Percentiles rank a stretch among this genome's conserved stretches.
These are phyloP conservation scores for Triops longicaudatus DNA, from an alignment of 1,140 invertebrate genomes.

Conservation along the genomic window DNA sequence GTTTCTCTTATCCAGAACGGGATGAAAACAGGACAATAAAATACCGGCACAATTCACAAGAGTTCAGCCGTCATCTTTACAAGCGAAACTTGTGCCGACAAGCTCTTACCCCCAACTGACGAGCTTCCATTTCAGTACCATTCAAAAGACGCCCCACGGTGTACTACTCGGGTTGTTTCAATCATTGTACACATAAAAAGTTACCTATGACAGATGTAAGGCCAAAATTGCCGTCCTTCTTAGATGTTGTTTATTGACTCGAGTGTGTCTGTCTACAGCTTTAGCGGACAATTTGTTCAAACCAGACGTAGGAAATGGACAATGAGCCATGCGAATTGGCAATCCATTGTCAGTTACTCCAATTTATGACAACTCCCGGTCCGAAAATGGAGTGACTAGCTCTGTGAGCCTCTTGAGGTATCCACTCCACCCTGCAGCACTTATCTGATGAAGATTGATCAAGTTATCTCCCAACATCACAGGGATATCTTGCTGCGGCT, in stretches of 20 bases:
- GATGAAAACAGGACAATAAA: not conserved
- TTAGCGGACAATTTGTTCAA: not conserved
- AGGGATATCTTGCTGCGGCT: slow-evolving; percentile 6
- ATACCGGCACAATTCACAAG: not conserved
- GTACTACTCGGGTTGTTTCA: slow-evolving; percentile 9
- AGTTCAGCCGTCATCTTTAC: not conserved
- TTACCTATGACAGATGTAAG: not conserved
- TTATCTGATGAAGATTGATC: slow-evolving; percentile 15
- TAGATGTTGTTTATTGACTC: not conserved
- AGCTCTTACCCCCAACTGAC: slow-evolving; percentile 11
- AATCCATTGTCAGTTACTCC: not conserved
- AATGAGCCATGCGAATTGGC: not conserved
- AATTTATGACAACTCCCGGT: not conserved
- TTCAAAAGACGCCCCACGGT: not conserved
- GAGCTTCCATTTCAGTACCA: slow-evolving; percentile 3
- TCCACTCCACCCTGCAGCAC: not conserved
- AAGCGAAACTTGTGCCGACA: not conserved
- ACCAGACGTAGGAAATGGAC: not conserved
- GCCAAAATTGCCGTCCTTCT: not conserved
- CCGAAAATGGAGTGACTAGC: not conserved
- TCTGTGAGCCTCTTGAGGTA: not conserved
- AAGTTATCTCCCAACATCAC: not conserved
- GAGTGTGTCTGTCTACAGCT: not conserved
- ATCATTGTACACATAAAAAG: not conserved
- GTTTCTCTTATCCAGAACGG: not conserved